Percentiles rank a stretch among this genome's conserved stretches.
These are phyloP conservation scores for Sacculina carcini DNA, from an alignment of 2,888 invertebrate species.

Conservation along the genomic window DNA sequence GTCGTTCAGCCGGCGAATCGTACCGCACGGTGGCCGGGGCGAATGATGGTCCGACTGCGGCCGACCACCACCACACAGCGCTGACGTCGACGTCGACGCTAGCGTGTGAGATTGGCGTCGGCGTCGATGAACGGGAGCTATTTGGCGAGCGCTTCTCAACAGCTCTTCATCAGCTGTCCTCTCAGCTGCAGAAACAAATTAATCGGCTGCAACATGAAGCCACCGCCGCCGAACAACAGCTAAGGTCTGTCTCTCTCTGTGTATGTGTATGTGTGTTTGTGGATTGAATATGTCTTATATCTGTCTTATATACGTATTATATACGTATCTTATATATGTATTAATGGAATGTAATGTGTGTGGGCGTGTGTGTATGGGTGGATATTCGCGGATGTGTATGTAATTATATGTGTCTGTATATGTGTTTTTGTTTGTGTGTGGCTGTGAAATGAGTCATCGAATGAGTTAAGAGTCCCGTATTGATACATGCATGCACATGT, in stretches of 20 bases:
- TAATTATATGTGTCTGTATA: slow-evolving; percentile 1
- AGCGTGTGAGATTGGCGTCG: neutral
- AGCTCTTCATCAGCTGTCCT: neutral
- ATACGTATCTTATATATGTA: neutral
- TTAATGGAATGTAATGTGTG: neutral
- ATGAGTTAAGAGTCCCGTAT: neutral
- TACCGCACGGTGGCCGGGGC: too few relatives aligned
- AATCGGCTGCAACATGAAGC: neutral
- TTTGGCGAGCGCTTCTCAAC: neutral
- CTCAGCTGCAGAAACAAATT: neutral
- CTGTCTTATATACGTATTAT: neutral
- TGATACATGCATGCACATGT: slow-evolving; percentile 1
- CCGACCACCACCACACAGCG: too few relatives aligned
- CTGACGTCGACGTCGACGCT: too few relatives aligned
- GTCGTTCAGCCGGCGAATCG: too few relatives aligned
- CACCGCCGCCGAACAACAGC: slow-evolving; percentile 3
- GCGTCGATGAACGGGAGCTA: neutral
- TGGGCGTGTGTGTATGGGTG: neutral
- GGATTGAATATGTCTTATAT: too few relatives aligned
- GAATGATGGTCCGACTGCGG: too few relatives aligned
- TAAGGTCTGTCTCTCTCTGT: too few relatives aligned
- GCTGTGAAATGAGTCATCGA: neutral
- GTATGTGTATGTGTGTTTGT: too few relatives aligned
- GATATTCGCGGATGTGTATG: slow-evolving; percentile 2
- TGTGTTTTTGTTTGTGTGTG: neutral